A percentile compares a stretch with the other conserved stretches of the same genome.
Evolutionary conservation across 2,797 vertebrate genomes (phyloP).

Genomic region (Cossypha dichroa): DNA sequence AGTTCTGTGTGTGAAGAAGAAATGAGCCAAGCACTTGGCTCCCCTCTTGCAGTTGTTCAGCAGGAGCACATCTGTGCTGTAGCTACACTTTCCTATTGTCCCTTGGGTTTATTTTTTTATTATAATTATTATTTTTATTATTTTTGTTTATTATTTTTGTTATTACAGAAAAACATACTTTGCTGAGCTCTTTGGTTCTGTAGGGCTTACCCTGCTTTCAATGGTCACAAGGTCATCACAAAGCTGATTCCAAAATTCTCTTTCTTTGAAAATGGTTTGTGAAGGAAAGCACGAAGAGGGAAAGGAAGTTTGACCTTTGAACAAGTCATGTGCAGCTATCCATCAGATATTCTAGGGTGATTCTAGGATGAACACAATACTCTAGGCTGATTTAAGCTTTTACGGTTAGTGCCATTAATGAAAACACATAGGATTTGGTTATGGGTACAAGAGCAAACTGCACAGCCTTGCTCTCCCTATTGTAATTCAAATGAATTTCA

Average conservation of each 20-base stretch:
- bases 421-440: not conserved
- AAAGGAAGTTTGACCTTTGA: not conserved
- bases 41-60: accelerated
- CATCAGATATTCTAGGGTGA: not conserved
- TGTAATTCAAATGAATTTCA: not conserved
- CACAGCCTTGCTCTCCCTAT: not conserved
- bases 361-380: not conserved
- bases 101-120: not conserved
- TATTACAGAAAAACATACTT: not conserved
- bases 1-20: accelerated
- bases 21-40: not conserved
- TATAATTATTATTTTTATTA: too few species aligned
- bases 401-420: not conserved
- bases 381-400: not conserved
- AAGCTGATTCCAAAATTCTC: not conserved
- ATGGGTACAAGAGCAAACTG: not conserved
- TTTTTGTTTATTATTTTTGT: too few species aligned
- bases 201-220: not conserved
- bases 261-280: not conserved
- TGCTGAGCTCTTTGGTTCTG: not conserved
- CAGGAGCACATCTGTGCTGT: not conserved
- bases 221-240: not conserved
- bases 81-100: not conserved
- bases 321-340: not conserved
- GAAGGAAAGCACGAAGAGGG: not conserved